Evolutionary conservation across 2,113 vertebrate species (phyloP).

Genomic region (Lates calcarifer): DNA sequence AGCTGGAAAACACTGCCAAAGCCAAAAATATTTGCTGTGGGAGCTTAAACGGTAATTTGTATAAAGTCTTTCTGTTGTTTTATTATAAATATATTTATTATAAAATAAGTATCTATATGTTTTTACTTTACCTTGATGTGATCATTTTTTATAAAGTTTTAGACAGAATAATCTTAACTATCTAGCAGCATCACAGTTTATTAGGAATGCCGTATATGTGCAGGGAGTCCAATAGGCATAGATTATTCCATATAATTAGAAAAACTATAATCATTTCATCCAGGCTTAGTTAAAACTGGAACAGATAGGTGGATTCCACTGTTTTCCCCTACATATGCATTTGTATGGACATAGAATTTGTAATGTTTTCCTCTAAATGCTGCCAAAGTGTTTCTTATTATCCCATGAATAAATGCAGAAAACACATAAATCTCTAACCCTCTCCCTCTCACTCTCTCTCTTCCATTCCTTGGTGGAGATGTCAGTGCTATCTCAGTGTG

Average conservation of each 20-base stretch:
- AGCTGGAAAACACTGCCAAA: not conserved
- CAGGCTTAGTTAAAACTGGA: conserved; percentile 43
- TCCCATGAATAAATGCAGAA: conserved; percentile 56
- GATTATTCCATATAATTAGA: conserved; percentile 35
- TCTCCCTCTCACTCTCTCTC: conserved; percentile 5
- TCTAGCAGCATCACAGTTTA: not conserved
- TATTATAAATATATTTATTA: too few relatives aligned
- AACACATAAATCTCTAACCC: conserved; percentile 52
- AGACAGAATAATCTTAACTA: not conserved
- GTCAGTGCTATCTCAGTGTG: conserved; percentile 66
- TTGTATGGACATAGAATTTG: conserved; percentile 50
- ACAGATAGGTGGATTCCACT: conserved; percentile 33
- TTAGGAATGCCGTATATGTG: not conserved
- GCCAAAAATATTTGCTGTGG: not conserved
- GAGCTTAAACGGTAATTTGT: not conserved
- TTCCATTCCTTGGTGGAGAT: conserved; percentile 59
- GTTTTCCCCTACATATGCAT: conserved; percentile 51
- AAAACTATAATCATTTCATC: conserved; percentile 10
- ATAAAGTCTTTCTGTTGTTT: not conserved
- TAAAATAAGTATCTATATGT: too few relatives aligned
- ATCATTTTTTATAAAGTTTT: not conserved
- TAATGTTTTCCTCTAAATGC: conserved; percentile 53
- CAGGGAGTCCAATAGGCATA: not conserved
- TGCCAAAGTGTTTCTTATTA: conserved; percentile 66
- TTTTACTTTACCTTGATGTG: not conserved